Evolutionary conservation across 2,888 invertebrate species (phyloP), one percentile per base, ranked within the genome.

Genomic region (Tillus elongatus): DNA sequence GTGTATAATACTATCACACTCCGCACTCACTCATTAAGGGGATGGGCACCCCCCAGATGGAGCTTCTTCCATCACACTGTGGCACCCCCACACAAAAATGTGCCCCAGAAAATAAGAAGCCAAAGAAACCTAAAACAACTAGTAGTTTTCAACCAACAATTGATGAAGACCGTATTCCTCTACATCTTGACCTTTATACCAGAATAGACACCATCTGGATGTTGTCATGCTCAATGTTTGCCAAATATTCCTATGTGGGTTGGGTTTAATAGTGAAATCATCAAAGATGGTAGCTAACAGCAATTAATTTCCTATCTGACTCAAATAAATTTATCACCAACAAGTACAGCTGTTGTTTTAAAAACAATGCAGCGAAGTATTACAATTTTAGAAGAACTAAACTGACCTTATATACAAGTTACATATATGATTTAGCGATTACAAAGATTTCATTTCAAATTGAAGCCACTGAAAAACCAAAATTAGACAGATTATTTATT

Each of bases 281-380:
- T 27, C 11, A 24, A 33, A 16, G 36, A 38, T 32, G 39, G 16
- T 12, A 34, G 12, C 41, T 15, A 24, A 26, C 15, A 14, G 14
- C 34, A 34, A 30, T 19, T 30, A 28, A 14, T 56, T 35, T 43
- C 48, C 9, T 54, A 57, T 40, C 37, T 54, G 4, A 49, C 51
- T 31, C 49, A 51, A 8, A 53, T 56, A 9, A 54, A 57, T 45
- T 13, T 30, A 39, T 55, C 55, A 12, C 54, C 56, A n/a, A 54
- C 55, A 9, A 42, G 50, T 15, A 30, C 13, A 15, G 32, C 44
- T 9, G 46, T 51, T 10, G 46, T 54, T 16, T 2, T 35, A 6
- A 37, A 47, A 43, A 52, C 47, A 14, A 45, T 49, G 42, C 14
- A 35, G n/a, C 40, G 42, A 39, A 41, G 40, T 33, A 19, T 42